Evolutionary conservation across 2,797 vertebrate species (phyloP), one percentile per base, ranked within the genome.

Genomic region (Microctenopoma lineatum): DNA sequence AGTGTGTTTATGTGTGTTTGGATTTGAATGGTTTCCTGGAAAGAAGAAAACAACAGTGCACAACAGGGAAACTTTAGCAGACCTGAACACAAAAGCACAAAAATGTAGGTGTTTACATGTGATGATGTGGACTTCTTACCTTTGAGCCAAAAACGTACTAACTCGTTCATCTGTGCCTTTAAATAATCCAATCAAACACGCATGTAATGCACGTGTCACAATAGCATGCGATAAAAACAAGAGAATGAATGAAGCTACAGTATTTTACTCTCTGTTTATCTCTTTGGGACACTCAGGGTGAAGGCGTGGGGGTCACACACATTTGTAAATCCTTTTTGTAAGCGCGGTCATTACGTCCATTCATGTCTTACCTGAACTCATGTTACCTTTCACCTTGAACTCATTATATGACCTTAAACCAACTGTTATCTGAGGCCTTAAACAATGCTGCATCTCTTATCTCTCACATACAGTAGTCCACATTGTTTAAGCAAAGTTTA

Each of bases 1-100:
- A 48, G 41, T 50, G 26, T 61, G 77, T 80, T 80, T 73, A 72
- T 82, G 77, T 73, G 72, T 75, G 62, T 75, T 83, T 78, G 64
- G 71, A 71, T 69, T 55, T 15, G 25, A 70, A 29, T 46, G 63
- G 76, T 75, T 75, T 68, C 67, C 41, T 66, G 55, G 45, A 76
- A 53, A 68, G 51, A 64, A 66, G 66, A 72, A 87, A 84, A 73
- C 65, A 64, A 46, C 50, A 27, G 63, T 18, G 21, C 48, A 76
- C 69, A 59, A 70, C 11, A 79, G 32, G 46, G 52, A 71, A 86
- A 81, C 45, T 57, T 8, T 12, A 60, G 50, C 18, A 60, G 50
- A 51, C 51, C 63, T 47, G 14, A 45, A 63, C 41, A 73, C 18
- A 47, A 29, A 65, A 73, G 55, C 55, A 7, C 54, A 11, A 12